These are phyloP conservation scores for Bombus polaris DNA, from an alignment of 1,140 invertebrate species.

Conservation along the genomic window DNA sequence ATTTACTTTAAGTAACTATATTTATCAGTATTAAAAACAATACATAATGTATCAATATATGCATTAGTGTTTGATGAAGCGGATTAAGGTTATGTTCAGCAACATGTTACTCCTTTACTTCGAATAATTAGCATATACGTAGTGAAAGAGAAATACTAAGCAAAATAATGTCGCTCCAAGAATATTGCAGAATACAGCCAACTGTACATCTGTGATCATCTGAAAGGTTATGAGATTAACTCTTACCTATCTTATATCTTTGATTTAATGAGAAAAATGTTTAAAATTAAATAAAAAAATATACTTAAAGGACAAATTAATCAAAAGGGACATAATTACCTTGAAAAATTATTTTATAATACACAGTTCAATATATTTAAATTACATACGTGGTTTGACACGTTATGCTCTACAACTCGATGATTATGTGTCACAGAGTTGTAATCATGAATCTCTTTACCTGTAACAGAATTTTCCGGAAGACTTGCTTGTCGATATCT, in stretches of 20 bases:
- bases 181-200: slow-evolving; percentile 98
- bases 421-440: not conserved
- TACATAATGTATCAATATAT: not conserved
- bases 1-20: slow-evolving; percentile 15
- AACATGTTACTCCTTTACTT: slow-evolving; percentile 79
- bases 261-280: not conserved
- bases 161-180: slow-evolving; percentile 96
- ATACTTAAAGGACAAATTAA: not conserved
- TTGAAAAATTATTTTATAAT: slow-evolving; percentile 8
- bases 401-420: not conserved
- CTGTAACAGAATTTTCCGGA: not conserved
- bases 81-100: slow-evolving; percentile 35
- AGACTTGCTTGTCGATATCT: not conserved
- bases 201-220: slow-evolving; percentile 98
- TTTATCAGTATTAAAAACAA: slow-evolving; percentile 14
- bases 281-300: not conserved
- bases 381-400: slow-evolving; percentile 32
- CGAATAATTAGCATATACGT: slow-evolving; percentile 94
- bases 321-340: slow-evolving; percentile 2
- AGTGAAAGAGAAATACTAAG: slow-evolving; percentile 97
- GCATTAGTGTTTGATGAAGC: not conserved
- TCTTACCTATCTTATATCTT: not conserved
- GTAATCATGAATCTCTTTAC: not conserved
- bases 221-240: slow-evolving; percentile 76
- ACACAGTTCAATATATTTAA: not conserved